phyloP scores from a whole-genome alignment of 2,797 vertebrate species.

The Scarus forsteni region DNA sequence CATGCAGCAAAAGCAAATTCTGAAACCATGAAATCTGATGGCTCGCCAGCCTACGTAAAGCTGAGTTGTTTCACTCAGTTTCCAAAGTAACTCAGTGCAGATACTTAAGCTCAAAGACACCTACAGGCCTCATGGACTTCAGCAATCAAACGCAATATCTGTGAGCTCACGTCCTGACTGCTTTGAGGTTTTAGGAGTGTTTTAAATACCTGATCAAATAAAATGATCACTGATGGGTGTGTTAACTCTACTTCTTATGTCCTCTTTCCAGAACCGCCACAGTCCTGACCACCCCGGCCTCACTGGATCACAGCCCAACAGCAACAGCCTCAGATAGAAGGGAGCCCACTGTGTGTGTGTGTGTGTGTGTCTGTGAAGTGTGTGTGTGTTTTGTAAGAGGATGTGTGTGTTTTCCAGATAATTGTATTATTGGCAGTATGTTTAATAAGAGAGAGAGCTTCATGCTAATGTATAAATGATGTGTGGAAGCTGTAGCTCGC shows the following conservation, averaged over 20 bases:
- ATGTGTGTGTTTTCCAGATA: slow-evolving; percentile 62
- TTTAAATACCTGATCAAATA: neutral
- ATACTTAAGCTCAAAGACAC: neutral
- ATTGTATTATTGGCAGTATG: slow-evolving; percentile 68
- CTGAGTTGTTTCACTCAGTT: neutral
- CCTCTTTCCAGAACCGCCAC: slow-evolving; percentile 89
- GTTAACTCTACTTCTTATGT: neutral
- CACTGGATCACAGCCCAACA: slow-evolving; percentile 94
- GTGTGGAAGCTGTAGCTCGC: slow-evolving; percentile 25
- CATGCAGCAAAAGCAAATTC: too few species aligned
- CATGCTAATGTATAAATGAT: slow-evolving; percentile 28
- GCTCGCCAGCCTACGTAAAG: too few species aligned
- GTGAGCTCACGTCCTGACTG: neutral
- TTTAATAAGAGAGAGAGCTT: slow-evolving; percentile 36
- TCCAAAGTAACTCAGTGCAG: too few species aligned
- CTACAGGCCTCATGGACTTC: neutral
- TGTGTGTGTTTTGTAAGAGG: slow-evolving; percentile 58
- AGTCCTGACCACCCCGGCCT: slow-evolving; percentile 95
- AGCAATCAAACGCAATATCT: neutral
- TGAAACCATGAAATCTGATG: too few species aligned
- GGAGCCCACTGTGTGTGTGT: slow-evolving; percentile 66
- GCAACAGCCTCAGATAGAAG: slow-evolving; percentile 93
- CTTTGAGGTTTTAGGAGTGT: neutral
- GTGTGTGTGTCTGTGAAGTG: slow-evolving; percentile 39
- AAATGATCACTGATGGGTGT: too few species aligned